Percentiles rank a stretch among this genome's conserved stretches.
phyloP scores from a whole-genome alignment of 2,113 vertebrate species.

The Amphiprion percula region DNA sequence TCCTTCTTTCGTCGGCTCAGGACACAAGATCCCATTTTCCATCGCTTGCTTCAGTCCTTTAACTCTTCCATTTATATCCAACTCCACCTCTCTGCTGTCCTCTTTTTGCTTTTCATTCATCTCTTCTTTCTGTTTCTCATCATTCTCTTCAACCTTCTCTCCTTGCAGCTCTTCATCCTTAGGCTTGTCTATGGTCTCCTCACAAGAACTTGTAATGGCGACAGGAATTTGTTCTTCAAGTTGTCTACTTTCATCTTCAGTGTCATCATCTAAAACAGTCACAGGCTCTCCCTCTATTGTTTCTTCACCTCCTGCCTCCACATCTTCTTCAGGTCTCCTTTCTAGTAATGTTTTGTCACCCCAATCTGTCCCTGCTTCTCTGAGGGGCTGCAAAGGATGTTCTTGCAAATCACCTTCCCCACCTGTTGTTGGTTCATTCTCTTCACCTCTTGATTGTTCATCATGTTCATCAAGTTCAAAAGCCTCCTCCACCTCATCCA shows the following conservation, averaged over 20 bases:
- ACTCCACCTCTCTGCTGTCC: background rate
- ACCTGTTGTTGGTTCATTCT: background rate
- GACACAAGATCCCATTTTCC: constrained; percentile 39
- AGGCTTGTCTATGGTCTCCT: background rate
- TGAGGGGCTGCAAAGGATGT: background rate
- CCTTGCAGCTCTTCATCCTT: background rate
- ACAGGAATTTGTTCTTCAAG: background rate
- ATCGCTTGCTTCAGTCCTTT: constrained; percentile 36
- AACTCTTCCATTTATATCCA: constrained; percentile 44
- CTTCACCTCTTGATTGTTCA: background rate
- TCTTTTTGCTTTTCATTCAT: background rate
- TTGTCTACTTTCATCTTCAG: constrained; percentile 1
- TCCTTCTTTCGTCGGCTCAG: constrained; percentile 27
- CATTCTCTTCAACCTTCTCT: background rate
- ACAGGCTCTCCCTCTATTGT: constrained; percentile 60
- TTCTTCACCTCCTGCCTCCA: background rate
- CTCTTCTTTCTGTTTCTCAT: background rate
- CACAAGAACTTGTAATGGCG: background rate
- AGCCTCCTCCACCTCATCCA: constrained; percentile 34
- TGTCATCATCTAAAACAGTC: constrained; percentile 60
- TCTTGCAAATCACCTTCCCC: constrained; percentile 3
- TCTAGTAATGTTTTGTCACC: background rate
- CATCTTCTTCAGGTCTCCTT: background rate
- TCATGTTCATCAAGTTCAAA: constrained; percentile 5
- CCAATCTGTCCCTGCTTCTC: background rate